These are phyloP conservation scores for Hydriomena furcata DNA, from an alignment of 2,888 invertebrate genomes.

Conservation along the genomic window DNA sequence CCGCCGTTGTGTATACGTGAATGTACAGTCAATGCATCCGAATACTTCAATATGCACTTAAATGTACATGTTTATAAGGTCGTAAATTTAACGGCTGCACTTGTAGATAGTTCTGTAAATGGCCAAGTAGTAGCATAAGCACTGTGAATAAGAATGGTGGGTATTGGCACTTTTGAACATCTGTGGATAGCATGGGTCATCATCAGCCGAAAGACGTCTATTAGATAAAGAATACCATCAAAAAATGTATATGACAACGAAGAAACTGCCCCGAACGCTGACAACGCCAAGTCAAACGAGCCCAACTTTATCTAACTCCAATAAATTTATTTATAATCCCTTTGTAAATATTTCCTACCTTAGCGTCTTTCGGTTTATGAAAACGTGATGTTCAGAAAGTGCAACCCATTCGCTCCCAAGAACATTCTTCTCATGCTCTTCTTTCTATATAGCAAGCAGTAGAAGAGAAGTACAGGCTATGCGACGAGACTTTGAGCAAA, in stretches of 20 bases:
- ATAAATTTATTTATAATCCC: too few relatives aligned
- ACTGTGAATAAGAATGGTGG: constrained; percentile 24
- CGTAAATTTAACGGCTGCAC: constrained; percentile 31
- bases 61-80: constrained; percentile 20
- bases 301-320: too few relatives aligned
- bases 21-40: constrained; percentile 29
- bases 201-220: constrained; percentile 16
- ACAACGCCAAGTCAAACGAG: too few relatives aligned
- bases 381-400: constrained; percentile 21
- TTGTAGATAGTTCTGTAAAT: constrained; percentile 49
- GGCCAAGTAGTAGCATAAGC: constrained; percentile 36
- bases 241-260: too few relatives aligned
- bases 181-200: constrained; percentile 22
- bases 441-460: constrained; percentile 91
- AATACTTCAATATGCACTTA: constrained; percentile 23
- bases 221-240: too few relatives aligned
- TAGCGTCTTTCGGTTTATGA: constrained; percentile 12
- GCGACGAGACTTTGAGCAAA: constrained; percentile 93
- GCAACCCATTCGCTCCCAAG: neutral
- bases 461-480: constrained; percentile 96
- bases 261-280: too few relatives aligned
- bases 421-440: constrained; percentile 26
- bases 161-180: constrained; percentile 21
- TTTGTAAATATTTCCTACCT: constrained; percentile 4
- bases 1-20: constrained; percentile 26